Evolutionary conservation across 2,113 vertebrate species (phyloP).

Genomic region (Xiphorhynchus elegans): DNA sequence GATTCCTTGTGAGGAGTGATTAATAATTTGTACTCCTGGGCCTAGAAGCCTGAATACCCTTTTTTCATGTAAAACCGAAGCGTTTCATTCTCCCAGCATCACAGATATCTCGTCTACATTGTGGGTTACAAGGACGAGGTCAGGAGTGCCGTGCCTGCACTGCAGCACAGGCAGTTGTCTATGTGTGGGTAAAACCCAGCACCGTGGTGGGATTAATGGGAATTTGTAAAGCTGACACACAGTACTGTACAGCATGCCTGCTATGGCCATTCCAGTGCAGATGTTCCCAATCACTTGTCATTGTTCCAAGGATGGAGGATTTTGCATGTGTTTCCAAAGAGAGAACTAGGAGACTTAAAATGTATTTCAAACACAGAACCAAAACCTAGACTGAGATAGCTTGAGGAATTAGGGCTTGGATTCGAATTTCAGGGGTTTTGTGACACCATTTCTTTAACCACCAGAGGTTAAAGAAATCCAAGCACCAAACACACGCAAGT

Average conservation of each 20-base stretch:
- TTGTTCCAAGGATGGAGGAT: background rate
- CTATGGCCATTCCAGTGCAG: background rate
- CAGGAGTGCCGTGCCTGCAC: background rate
- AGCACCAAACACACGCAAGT: background rate
- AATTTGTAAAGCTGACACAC: slow-evolving; percentile 7
- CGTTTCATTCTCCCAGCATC: slow-evolving; percentile 63
- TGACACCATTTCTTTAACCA: background rate
- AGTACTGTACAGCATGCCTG: background rate
- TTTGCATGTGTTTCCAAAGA: background rate
- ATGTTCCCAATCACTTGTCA: background rate
- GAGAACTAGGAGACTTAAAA: background rate
- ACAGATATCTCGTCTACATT: slow-evolving; percentile 64
- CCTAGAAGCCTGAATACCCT: slow-evolving; percentile 55
- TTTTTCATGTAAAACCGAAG: slow-evolving; percentile 73
- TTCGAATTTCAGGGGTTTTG: background rate
- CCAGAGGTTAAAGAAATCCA: background rate
- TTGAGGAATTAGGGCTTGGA: background rate
- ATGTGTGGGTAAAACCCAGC: background rate
- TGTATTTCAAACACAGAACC: background rate
- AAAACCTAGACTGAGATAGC: background rate
- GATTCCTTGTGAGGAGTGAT: slow-evolving; percentile 73
- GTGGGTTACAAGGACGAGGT: slow-evolving; percentile 52
- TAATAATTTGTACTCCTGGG: slow-evolving; percentile 74
- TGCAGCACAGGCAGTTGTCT: background rate
- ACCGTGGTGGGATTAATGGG: background rate